Base-by-base conservation (phyloP, 2,113 vertebrate species). In the Alces alces region DNA sequence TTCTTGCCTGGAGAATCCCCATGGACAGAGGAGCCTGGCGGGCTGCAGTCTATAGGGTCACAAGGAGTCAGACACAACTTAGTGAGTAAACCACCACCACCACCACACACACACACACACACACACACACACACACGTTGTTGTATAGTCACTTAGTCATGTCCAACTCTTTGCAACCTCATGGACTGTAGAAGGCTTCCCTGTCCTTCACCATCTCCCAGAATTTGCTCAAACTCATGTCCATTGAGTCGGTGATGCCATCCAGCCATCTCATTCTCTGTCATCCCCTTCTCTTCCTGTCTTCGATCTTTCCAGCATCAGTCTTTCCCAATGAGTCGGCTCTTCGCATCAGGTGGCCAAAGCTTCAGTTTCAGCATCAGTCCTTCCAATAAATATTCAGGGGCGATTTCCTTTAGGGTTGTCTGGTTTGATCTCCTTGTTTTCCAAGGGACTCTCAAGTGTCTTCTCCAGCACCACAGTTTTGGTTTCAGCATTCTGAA, bases 241-340 rank as follows among this genome's bases (percentile, higher is more conserved):
- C 16, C 4, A 10, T 66, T n/a, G 64, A 66, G 33, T 66, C 8
- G 2, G 33, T 66, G 64, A 66, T 66, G 64, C 16, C 33, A 66
- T 66, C 33, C 64, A 66, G 64, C 64, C 64, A 19, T n/a, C 64
- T 66, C 17, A n/a, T 10, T 17, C 64, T 66, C 33, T n/a, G 33
- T 19, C 33, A n/a, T 66, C 33, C 33, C 64, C 16, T 66, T 66
- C 64, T n/a, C 16, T n/a, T 19, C 33, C 33, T 66, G 64, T 16
- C 16, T n/a, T n/a, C 3, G 8, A 19, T 66, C 16, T n/a, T n/a
- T n/a, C 33, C 61, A n/a, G 61, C 33, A 17, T n/a, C 16, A n/a
- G 7, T 64, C 33, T 66, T 66, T n/a, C n/a, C 64, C 64, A n/a
- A 2, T 66, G 16, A n/a, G 64, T 66, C 0, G 1, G 64, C 64